These are phyloP conservation scores for Sander vitreus DNA, from an alignment of 2,113 vertebrate genomes.

Conservation along the genomic window DNA sequence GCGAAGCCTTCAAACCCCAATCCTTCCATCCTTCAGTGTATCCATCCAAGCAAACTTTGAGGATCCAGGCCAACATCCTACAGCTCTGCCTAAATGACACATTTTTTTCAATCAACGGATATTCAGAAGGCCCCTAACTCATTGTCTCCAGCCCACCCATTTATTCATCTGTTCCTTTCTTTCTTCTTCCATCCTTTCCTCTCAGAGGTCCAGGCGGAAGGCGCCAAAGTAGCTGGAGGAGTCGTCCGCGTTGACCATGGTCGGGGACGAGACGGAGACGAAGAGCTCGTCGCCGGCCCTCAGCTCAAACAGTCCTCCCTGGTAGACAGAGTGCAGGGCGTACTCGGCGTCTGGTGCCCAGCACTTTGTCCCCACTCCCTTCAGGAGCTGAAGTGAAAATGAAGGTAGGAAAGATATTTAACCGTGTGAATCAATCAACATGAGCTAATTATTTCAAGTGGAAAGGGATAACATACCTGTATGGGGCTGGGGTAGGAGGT, in stretches of 20 bases:
- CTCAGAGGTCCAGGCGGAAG: slow-evolving; percentile 89
- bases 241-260: slow-evolving; percentile 84
- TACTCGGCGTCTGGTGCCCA: slow-evolving; percentile 89
- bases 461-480: slow-evolving; percentile 51
- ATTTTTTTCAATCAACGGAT: slow-evolving; percentile 13
- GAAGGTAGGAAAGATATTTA: not conserved
- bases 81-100: not conserved
- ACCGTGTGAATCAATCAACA: accelerated
- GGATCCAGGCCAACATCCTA: slow-evolving; percentile 54
- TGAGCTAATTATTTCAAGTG: accelerated
- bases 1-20: slow-evolving; percentile 11
- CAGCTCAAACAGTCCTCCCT: slow-evolving; percentile 91
- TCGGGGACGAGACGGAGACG: slow-evolving; percentile 89
- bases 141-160: not conserved
- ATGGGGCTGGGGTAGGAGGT: slow-evolving; percentile 87
- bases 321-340: slow-evolving; percentile 90
- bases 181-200: not conserved
- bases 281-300: slow-evolving; percentile 89
- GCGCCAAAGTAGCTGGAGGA: slow-evolving; percentile 90
- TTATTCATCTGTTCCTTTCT: not conserved
- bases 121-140: slow-evolving; percentile 24
- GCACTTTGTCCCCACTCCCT: slow-evolving; percentile 91
- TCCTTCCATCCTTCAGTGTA: slow-evolving; percentile 40
- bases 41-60: slow-evolving; percentile 25
- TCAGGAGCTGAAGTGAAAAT: slow-evolving; percentile 83